Evolutionary conservation across 1,140 invertebrate species (phyloP).

Genomic region (Hyles euphorbiae): DNA sequence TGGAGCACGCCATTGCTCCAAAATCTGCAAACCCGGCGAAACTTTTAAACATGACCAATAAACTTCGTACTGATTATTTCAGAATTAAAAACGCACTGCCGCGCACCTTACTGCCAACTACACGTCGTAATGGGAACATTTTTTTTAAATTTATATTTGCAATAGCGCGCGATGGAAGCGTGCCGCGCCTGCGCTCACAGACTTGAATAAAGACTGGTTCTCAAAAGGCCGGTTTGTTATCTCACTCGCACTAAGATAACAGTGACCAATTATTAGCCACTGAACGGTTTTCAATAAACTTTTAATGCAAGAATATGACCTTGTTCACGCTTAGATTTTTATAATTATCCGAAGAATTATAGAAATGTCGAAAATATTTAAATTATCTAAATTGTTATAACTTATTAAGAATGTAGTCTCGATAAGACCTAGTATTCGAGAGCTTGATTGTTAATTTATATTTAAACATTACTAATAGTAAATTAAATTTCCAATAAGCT

Average conservation of each 20-base stretch:
- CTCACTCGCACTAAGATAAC: constrained; percentile 54
- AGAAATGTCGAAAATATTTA: too few relatives aligned
- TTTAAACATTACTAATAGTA: too few relatives aligned
- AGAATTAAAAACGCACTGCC: constrained; percentile 20
- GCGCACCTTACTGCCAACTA: constrained; percentile 64
- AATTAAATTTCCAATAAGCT: too few relatives aligned
- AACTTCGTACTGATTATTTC: constrained; percentile 13
- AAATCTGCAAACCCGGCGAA: constrained; percentile 43
- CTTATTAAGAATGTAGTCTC: too few relatives aligned
- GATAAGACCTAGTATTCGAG: too few relatives aligned
- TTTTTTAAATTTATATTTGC: constrained; percentile 39
- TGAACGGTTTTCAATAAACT: neutral
- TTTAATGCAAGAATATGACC: neutral
- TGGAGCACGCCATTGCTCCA: constrained; percentile 67
- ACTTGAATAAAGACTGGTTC: constrained; percentile 37
- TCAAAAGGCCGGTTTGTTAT: constrained; percentile 34
- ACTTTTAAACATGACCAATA: constrained; percentile 19
- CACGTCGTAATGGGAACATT: constrained; percentile 62
- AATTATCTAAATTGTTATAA: too few relatives aligned
- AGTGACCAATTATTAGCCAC: constrained; percentile 22
- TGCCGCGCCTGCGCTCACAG: constrained; percentile 33
- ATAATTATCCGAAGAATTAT: too few relatives aligned
- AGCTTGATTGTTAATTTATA: too few relatives aligned
- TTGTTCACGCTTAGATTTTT: neutral
- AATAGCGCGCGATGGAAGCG: constrained; percentile 28